Base-by-base conservation (phyloP, 2,797 vertebrate genomes). In the Nothura maculosa region DNA sequence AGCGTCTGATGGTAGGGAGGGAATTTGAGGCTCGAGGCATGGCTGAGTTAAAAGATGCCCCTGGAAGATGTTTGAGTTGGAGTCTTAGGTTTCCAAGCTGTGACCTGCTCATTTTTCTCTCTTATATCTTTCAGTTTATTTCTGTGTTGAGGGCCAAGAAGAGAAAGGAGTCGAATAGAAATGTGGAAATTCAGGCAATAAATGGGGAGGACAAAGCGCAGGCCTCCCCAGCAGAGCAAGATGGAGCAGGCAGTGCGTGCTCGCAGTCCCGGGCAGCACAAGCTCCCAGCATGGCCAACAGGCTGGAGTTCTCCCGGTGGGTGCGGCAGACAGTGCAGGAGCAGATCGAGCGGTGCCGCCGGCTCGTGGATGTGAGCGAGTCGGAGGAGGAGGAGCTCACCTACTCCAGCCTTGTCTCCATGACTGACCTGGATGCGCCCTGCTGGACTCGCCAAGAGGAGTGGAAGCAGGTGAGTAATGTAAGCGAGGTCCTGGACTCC, bases 111-210 rank as follows among this genome's bases (percentile, higher is more conserved):
- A 10, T 3, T 85, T 81, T 54, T 67, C 54, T 83, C 30, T 81
- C 40, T 76, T 12, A 38, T 64, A 75, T 74, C 66, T 86, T 87
- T 50, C 97, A 99, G 99, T 98, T 99, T 57, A 95, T 98, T 76
- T 99, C 99, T 10, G 98, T 98, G 12, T 92, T 99, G 92, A 97
- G 98, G 63, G 98, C 97, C 69, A 98, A 98, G 52, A 98, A 97
- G 85, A 97, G 93, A 24, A 96, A 89, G 40, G 85, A 94, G 43
- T 96, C 68, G 0, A 78, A 40, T 2, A 97, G 80, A 63, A 79
- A 70, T 3, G 20, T 43, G 19, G 92, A 92, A 55, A 63, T 47
- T 45, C 80, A 43, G 91, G 81, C 68, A 30, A 38, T 92, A 58
- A 91, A 91, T 0, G 91, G 55, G 34, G 68, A 78, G 4, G 93